Percentiles rank a stretch among this genome's conserved stretches.
phyloP scores from a whole-genome alignment of 1,140 invertebrate genomes.

The Chrysoperla carnea region DNA sequence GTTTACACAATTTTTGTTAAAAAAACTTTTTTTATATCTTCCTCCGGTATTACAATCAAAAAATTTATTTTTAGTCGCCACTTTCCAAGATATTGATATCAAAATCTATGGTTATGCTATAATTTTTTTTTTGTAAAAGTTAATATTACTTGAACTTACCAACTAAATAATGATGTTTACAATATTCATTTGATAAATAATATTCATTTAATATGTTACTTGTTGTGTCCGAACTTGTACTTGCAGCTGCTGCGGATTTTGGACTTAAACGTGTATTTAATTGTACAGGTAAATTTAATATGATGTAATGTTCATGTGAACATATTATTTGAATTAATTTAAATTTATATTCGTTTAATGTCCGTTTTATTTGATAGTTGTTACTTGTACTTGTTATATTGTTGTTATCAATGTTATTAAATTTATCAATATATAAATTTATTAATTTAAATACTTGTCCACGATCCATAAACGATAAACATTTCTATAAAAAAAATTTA shows the following conservation, averaged over 20 bases:
- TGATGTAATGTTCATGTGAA: slow-evolving; percentile 83
- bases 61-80: too few relatives aligned
- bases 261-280: slow-evolving; percentile 31
- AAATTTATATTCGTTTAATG: slow-evolving; percentile 73
- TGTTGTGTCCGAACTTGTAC: too few relatives aligned
- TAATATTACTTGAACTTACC: too few relatives aligned
- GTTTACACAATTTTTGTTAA: too few relatives aligned
- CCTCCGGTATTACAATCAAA: too few relatives aligned
- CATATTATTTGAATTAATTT: slow-evolving; percentile 71
- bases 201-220: slow-evolving; percentile 32
- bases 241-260: slow-evolving; percentile 28
- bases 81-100: too few relatives aligned
- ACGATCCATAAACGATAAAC: slow-evolving; percentile 82
- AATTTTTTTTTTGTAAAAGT: too few relatives aligned
- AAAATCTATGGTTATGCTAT: too few relatives aligned
- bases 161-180: slow-evolving; percentile 75
- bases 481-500: slow-evolving; percentile 41
- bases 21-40: too few relatives aligned
- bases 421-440: slow-evolving; percentile 71
- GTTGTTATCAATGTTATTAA: slow-evolving; percentile 48
- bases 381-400: too few relatives aligned
- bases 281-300: slow-evolving; percentile 68
- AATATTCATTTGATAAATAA: slow-evolving; percentile 61
- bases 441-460: slow-evolving; percentile 82
- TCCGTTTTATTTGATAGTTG: slow-evolving; percentile 25